Conservation (phyloP, 2,113 vertebrate species). For the Nanorana parkeri region DNA sequence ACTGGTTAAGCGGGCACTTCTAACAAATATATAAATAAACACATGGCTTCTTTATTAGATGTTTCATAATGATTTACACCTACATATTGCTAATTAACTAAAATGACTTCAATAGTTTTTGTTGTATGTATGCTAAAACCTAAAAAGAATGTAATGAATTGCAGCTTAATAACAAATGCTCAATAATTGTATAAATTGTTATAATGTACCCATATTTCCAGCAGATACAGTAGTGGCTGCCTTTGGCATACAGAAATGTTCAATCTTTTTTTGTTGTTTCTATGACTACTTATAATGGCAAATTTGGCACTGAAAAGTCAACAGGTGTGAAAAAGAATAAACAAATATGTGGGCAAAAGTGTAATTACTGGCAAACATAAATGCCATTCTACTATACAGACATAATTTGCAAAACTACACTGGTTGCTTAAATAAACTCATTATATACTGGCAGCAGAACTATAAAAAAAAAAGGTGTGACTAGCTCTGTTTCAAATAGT, state of each 20-base stretch:
- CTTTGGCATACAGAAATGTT: not conserved
- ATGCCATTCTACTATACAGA: conserved; percentile 8
- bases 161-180: too few species aligned
- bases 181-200: too few species aligned
- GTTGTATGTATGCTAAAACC: too few species aligned
- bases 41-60: too few species aligned
- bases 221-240: conserved; percentile 27
- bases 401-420: conserved; percentile 32
- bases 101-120: too few species aligned
- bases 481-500: not conserved
- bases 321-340: conserved; percentile 50
- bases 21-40: too few species aligned
- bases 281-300: conserved; percentile 21
- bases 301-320: conserved; percentile 27
- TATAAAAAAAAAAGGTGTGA: conserved; percentile 9
- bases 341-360: conserved; percentile 23
- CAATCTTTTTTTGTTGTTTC: not conserved
- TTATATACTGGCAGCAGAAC: conserved; percentile 46
- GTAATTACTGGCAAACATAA: conserved; percentile 41
- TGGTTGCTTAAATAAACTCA: conserved; percentile 30
- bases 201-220: not conserved
- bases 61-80: too few species aligned
- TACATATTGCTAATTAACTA: too few species aligned
- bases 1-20: too few species aligned
- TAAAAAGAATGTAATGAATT: too few species aligned